Evolutionary conservation across 2,888 invertebrate genomes (phyloP).

Genomic region (Electrophaes corylata): DNA sequence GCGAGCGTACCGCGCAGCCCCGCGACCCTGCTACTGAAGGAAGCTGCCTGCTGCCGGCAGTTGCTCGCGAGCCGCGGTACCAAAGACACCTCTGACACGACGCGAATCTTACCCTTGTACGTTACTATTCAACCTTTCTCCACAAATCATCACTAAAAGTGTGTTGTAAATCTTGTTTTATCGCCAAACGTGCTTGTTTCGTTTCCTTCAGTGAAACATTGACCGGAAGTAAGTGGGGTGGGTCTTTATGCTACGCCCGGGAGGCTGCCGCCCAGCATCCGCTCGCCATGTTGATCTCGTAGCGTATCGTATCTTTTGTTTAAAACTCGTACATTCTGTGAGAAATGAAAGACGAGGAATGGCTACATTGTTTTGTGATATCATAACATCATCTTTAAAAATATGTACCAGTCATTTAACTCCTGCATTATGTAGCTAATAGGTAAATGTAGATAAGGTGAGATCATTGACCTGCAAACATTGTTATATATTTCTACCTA

Average conservation of each 20-base stretch:
- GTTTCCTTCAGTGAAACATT: conserved; percentile 57
- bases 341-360: conserved; percentile 11
- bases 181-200: conserved; percentile 64
- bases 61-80: conserved; percentile 76
- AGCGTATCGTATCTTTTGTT: conserved; percentile 30
- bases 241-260: conserved; percentile 80
- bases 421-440: conserved; percentile 21
- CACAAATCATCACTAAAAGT: conserved; percentile 53
- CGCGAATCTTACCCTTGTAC: conserved; percentile 51
- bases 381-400: conserved; percentile 26
- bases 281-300: conserved; percentile 64
- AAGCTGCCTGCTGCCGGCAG: conserved; percentile 73
- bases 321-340: conserved; percentile 19
- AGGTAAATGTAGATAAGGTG: conserved; percentile 19
- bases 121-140: conserved; percentile 45
- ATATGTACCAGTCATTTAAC: conserved; percentile 13
- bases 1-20: conserved; percentile 73
- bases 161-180: conserved; percentile 34
- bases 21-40: conserved; percentile 61
- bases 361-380: conserved; percentile 10
- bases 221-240: conserved; percentile 66
- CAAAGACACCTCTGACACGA: conserved; percentile 43
- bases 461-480: conserved; percentile 25
- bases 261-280: conserved; percentile 81
- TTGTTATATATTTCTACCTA: conserved; percentile 11